These are phyloP conservation scores for Ericerus pela DNA, from an alignment of 1,140 invertebrate species.

Conservation along the genomic window DNA sequence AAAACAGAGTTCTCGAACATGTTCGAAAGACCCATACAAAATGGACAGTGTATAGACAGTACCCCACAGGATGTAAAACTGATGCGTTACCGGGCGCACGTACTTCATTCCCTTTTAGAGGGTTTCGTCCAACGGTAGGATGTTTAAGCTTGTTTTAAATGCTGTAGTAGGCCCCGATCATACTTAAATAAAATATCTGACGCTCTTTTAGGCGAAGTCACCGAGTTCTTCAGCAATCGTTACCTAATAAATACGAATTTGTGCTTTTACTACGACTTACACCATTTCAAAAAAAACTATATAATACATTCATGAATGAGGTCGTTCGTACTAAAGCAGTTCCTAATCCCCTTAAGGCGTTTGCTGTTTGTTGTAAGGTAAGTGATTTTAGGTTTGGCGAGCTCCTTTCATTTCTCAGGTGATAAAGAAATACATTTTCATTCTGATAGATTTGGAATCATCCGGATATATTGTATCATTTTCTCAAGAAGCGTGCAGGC, in stretches of 20 bases:
- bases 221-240: constrained; percentile 63
- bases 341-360: constrained; percentile 92
- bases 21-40: constrained; percentile 89
- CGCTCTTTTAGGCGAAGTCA: constrained; percentile 53
- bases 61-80: constrained; percentile 76
- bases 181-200: constrained; percentile 12
- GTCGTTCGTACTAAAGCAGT: constrained; percentile 69
- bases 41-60: constrained; percentile 85
- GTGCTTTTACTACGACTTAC: constrained; percentile 80
- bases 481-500: constrained; percentile 64
- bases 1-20: constrained; percentile 90
- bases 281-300: constrained; percentile 67
- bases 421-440: not conserved
- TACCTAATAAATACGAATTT: constrained; percentile 85
- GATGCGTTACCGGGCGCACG: constrained; percentile 79
- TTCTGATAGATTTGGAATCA: constrained; percentile 87
- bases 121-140: constrained; percentile 73
- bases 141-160: not conserved
- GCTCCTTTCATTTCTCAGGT: constrained; percentile 13
- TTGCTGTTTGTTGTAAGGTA: constrained; percentile 94
- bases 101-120: constrained; percentile 72
- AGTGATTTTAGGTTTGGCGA: constrained; percentile 17
- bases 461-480: constrained; percentile 89
- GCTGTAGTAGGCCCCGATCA: not conserved
- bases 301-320: constrained; percentile 82